Evolutionary conservation across 2,113 vertebrate genomes (phyloP).

Genomic region (Lophotis ruficrista): DNA sequence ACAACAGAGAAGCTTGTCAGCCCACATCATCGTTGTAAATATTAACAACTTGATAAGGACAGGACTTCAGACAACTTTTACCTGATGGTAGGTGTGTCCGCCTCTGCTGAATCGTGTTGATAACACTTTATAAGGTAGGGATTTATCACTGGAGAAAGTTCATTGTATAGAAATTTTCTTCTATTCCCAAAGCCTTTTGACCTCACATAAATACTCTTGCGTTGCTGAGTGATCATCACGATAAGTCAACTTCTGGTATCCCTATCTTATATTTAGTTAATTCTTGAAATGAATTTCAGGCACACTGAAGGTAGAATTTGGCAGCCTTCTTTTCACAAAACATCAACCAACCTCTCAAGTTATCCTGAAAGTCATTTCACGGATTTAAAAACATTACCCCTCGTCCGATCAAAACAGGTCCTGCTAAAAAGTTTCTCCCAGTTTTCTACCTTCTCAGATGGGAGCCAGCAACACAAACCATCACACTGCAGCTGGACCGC

Average conservation of each 20-base stretch:
- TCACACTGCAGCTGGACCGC: not conserved
- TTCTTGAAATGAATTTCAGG: not conserved
- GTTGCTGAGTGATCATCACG: not conserved
- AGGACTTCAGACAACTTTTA: constrained; percentile 14
- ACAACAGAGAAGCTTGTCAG: not conserved
- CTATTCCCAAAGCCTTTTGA: not conserved
- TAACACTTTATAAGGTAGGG: not conserved
- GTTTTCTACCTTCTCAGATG: not conserved
- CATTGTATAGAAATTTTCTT: not conserved
- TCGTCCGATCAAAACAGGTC: no score
- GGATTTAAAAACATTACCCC: no score
- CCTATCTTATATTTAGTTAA: not conserved
- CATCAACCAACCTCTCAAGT: not conserved
- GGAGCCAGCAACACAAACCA: not conserved
- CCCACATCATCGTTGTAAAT: not conserved
- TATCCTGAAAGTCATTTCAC: not conserved
- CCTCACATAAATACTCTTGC: not conserved
- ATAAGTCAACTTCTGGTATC: not conserved
- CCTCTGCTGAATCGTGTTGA: not conserved
- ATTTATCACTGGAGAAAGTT: not conserved
- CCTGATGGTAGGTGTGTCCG: not conserved
- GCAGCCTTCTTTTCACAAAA: not conserved
- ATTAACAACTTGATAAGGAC: not conserved
- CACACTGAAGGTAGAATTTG: not conserved
- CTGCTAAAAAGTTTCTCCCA: no score